Base-by-base conservation (phyloP, 2,797 vertebrate species). In the Parambassis ranga region DNA sequence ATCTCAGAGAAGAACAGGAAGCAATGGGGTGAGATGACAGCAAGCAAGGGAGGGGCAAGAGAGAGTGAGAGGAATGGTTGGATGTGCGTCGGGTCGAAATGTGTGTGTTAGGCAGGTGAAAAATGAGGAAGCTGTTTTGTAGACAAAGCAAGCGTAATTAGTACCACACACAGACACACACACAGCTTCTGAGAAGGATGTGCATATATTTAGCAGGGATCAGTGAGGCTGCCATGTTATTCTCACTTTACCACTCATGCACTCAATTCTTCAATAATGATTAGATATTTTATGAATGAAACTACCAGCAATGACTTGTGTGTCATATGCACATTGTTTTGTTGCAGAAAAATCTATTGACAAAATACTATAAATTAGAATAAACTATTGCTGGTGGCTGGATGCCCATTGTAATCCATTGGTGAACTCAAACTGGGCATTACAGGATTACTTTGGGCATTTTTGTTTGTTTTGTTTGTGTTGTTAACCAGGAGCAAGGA, bases 101-200 rank as follows among this genome's bases (percentile, higher is more conserved):
- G 83, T 77, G 53, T 82, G 66, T 71, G 77, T 81, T 69, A 19
- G 44, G 65, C 79, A 87, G 73, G 83, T 92, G 85, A 92, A 91
- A 92, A 91, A 92, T 90, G 84, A 86, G 80, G 75, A 77, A 59
- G 63, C 56, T 91, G 83, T 91, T 92, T 86, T 90, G 87, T 90
- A 91, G 87, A 89, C 86, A 89, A 69, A 79, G n/a, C 19, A 16
- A 68, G 75, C 68, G 78, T 77, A 89, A 90, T 90, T 88, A 87
- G 75, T 79, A 83, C 75, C 83, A 71, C 80, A 82, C 81, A 84
- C 73, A 62, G 31, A 41, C 28, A 52, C 11, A 18, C 20, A 33
- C 56, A 50, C 27, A 61, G 48, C 13, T 33, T 44, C 36, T 24
- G 16, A 53, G 35, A 33, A 9, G 19, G n/a, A 35, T 43, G 24